Conservation (phyloP, 2,888 invertebrate genomes). For the Coenonympha glycerion region DNA sequence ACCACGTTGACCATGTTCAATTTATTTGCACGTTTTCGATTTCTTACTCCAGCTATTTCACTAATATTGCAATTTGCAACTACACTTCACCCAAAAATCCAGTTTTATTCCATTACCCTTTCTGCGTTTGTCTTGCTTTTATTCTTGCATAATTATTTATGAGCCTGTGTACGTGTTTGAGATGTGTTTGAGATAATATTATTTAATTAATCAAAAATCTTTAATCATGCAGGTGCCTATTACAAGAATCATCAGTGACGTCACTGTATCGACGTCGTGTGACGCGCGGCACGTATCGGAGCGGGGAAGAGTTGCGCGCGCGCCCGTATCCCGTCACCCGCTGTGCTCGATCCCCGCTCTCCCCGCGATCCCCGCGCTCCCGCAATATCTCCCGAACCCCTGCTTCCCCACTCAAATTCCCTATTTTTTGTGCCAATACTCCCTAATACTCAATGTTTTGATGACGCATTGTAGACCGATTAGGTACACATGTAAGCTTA, state of each 20-base stretch:
- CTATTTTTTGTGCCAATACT: conserved; percentile 29
- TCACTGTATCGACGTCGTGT: conserved; percentile 55
- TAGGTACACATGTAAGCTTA: no score
- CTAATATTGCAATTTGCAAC: no score
- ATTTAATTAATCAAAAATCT: neutral
- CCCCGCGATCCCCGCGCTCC: conserved; percentile 42
- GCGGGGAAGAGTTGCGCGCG: conserved; percentile 58
- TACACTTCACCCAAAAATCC: no score
- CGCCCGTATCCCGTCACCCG: conserved; percentile 49
- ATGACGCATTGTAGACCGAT: neutral
- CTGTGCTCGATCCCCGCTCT: conserved; percentile 33
- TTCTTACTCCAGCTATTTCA: no score
- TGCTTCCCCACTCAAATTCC: conserved; percentile 51
- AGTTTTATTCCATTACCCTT: no score
- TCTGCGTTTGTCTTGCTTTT: no score
- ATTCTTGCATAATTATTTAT: no score
- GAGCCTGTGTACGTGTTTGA: no score
- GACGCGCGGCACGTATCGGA: conserved; percentile 52
- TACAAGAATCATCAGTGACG: conserved; percentile 57
- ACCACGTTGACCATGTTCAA: no score
- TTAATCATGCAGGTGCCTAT: conserved; percentile 46
- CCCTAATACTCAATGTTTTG: conserved; percentile 24
- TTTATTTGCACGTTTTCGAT: no score
- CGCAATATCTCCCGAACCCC: conserved; percentile 51
- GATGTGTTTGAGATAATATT: no score